Percentiles rank a stretch among this genome's conserved stretches.
These are phyloP conservation scores for Diachrysia chrysitis DNA, from an alignment of 2,888 invertebrate genomes.

Conservation along the genomic window DNA sequence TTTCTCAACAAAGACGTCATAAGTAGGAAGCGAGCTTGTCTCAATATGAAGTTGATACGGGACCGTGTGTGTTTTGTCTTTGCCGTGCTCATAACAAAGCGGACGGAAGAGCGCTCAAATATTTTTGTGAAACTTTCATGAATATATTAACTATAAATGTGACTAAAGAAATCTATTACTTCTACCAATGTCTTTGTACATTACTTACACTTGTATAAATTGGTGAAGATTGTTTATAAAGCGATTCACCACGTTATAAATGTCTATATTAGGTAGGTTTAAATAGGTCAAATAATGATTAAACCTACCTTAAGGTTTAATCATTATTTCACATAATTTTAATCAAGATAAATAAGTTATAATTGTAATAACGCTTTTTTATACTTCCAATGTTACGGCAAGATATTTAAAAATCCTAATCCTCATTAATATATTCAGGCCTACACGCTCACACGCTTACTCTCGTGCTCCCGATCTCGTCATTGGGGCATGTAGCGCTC, in stretches of 20 bases:
- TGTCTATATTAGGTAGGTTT: not conserved
- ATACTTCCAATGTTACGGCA: too few species aligned
- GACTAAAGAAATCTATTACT: constrained; percentile 87
- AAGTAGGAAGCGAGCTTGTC: constrained; percentile 61
- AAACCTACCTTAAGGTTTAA: too few species aligned
- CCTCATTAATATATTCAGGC: constrained; percentile 43
- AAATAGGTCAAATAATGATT: too few species aligned
- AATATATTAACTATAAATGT: constrained; percentile 89
- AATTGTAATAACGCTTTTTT: too few species aligned
- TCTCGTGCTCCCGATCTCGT: constrained; percentile 64
- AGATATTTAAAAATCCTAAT: constrained; percentile 28
- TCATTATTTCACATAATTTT: too few species aligned
- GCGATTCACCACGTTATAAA: not conserved
- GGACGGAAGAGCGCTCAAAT: constrained; percentile 79
- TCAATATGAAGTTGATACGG: constrained; percentile 68
- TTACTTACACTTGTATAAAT: not conserved
- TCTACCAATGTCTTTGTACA: constrained; percentile 63
- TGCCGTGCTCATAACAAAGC: constrained; percentile 77
- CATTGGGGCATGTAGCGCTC: constrained; percentile 75
- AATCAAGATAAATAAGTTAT: too few species aligned
- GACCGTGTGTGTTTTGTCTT: constrained; percentile 70
- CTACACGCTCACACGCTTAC: constrained; percentile 61
- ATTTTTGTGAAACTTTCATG: constrained; percentile 88
- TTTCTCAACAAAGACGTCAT: constrained; percentile 60
- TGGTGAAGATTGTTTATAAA: not conserved